Base-by-base conservation (phyloP, 1,140 invertebrate genomes). In the Ylistrum balloti region DNA sequence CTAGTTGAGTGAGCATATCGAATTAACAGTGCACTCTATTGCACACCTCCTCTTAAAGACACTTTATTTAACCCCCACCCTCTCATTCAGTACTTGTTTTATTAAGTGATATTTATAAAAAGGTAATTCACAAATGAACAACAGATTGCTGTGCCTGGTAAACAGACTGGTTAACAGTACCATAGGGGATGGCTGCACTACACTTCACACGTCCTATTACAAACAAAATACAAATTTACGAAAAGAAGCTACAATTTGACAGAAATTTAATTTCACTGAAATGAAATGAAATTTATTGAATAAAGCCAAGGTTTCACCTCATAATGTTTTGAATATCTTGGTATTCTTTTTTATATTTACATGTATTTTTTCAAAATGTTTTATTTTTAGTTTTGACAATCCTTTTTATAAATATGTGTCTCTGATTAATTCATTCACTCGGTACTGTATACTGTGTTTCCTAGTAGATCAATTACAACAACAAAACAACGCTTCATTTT, bases 21-120 rank as follows among this genome's bases (percentile, higher is more conserved):
- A 74, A 74, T 74, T 74, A 74, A 74, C 56, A 74, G 56, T 74
- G 56, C 56, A n/a, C 56, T 74, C 22, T 74, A 74, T 74, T 74
- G 56, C 56, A 74, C n/a, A 74, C 56, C 56, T 56, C 45, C 45
- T 74, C 56, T n/a, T 28, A 11, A 74, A n/a, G 22, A 74, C 56
- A 74, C 56, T 74, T 74, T 74, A 74, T 74, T n/a, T 74, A 74
- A 74, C 56, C 56, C 56, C 56, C 56, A 74, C 56, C 56, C 17
- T 48, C 56, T 74, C 56, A 74, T 74, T 74, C 56, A 74, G 17
- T 17, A 28, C 56, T 74, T n/a, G 56, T 74, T 74, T 74, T 74
- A 74, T 74, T 74, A 74, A 74, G 56, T 74, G 56, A 74, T 74
- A 74, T 48, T 48, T 10, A 28, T 28, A 38, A 74, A 28, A 74